These are phyloP conservation scores for Amphimallon solstitiale DNA, from an alignment of 2,888 invertebrate genomes.

Conservation along the genomic window DNA sequence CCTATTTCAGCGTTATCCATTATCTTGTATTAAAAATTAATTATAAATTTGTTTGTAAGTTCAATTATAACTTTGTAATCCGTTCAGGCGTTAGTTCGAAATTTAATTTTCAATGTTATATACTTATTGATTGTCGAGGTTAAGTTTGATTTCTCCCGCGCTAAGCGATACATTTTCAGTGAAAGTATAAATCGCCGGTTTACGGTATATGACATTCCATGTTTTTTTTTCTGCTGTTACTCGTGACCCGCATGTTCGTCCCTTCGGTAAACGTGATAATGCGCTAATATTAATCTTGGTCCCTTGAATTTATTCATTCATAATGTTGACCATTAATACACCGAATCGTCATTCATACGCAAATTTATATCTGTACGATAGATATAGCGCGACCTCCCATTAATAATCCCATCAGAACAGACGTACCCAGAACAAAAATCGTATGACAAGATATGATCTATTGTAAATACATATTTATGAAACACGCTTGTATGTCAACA, in stretches of 20 bases:
- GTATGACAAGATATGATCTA: slow-evolving; percentile 15
- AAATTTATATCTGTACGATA: slow-evolving; percentile 8
- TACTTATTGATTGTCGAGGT: no score
- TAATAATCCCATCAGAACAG: background rate
- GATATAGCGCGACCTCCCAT: background rate
- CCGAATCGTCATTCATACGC: slow-evolving; percentile 7
- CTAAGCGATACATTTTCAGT: no score
- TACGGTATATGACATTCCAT: no score
- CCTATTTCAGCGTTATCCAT: no score
- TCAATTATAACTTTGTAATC: no score
- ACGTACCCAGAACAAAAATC: slow-evolving; percentile 11
- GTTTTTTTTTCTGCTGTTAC: background rate
- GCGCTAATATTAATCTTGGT: slow-evolving; percentile 17
- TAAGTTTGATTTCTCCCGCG: no score
- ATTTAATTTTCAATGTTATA: no score
- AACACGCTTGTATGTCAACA: slow-evolving; percentile 10
- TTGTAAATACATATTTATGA: slow-evolving; percentile 27
- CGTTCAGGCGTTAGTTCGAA: no score
- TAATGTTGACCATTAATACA: slow-evolving; percentile 18
- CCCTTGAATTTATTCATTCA: slow-evolving; percentile 21
- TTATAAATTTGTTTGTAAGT: no score
- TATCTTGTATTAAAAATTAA: no score
- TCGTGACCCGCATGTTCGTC: slow-evolving; percentile 1
- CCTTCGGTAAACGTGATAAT: background rate
- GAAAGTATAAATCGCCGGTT: no score